phyloP scores from a whole-genome alignment of 2,797 vertebrate species.

The Coracias cyanogaster region DNA sequence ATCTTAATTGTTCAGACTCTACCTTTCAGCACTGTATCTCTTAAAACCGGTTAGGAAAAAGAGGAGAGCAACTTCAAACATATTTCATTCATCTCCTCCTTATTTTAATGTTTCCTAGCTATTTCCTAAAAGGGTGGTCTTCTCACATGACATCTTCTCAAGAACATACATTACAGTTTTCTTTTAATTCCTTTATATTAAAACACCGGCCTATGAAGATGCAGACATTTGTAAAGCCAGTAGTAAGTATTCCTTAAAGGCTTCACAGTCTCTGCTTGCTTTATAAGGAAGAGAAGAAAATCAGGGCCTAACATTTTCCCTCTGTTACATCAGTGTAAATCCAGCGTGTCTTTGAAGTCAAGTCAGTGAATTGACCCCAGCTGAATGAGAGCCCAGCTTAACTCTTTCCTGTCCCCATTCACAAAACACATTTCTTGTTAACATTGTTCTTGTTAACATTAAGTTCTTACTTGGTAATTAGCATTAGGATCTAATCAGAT shows the following conservation, averaged over 20 bases:
- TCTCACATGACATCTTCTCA: background rate
- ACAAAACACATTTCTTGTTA: background rate
- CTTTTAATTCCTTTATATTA: background rate
- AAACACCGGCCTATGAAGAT: background rate
- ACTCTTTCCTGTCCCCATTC: background rate
- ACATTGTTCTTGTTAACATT: background rate
- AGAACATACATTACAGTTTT: background rate
- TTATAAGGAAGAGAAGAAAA: constrained; percentile 14
- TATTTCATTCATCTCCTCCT: background rate
- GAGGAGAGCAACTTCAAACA: background rate
- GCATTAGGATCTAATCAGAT: background rate
- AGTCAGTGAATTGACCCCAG: constrained; percentile 1
- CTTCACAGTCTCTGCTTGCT: background rate
- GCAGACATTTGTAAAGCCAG: background rate
- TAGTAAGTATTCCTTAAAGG: background rate
- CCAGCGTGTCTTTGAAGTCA: constrained; percentile 13
- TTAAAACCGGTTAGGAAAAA: background rate
- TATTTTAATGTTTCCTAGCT: background rate
- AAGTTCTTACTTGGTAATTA: background rate
- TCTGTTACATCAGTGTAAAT: constrained; percentile 10
- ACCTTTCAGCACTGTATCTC: background rate
- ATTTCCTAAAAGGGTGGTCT: background rate
- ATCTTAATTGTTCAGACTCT: background rate
- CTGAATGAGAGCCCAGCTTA: background rate
- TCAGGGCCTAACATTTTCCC: background rate